phyloP scores from a whole-genome alignment of 2,113 vertebrate genomes.

The Ramphastos sulfuratus region DNA sequence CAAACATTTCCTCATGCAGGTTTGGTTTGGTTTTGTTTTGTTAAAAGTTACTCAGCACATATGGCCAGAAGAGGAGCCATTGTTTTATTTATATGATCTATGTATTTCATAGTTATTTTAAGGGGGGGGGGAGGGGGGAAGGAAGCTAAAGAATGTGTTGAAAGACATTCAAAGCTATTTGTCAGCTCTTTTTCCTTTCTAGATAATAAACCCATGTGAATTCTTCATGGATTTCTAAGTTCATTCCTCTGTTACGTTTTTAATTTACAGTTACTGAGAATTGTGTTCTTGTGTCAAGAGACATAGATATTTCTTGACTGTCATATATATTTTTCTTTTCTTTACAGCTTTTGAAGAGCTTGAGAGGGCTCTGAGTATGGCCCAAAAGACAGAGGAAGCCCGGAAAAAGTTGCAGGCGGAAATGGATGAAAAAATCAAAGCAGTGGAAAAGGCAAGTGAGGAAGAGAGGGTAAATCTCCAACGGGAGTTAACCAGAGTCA shows the following conservation, averaged over 20 bases:
- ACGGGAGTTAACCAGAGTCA: conserved; percentile 86
- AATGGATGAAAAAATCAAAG: conserved; percentile 88
- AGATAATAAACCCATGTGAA: not conserved
- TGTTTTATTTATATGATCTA: not conserved
- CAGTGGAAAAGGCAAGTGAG: conserved; percentile 84
- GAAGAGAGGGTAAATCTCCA: conserved; percentile 90
- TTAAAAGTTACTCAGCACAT: not conserved
- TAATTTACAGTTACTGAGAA: not conserved
- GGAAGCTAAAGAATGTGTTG: not conserved
- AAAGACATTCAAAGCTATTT: not conserved
- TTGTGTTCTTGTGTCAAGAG: not conserved
- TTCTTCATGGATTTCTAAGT: not conserved
- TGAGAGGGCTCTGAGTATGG: conserved; percentile 85
- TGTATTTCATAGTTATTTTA: not conserved
- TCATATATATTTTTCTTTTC: not conserved
- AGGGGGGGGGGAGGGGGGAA: not conserved
- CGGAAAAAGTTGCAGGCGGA: conserved; percentile 86
- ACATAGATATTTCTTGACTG: conserved; percentile 7
- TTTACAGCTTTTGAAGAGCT: conserved; percentile 93
- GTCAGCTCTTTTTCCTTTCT: not conserved
- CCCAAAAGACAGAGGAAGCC: conserved; percentile 89
- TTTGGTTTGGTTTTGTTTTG: not conserved
- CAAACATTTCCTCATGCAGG: not conserved
- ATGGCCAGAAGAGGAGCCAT: not conserved
- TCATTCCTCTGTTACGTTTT: not conserved